phyloP scores from a whole-genome alignment of 2,888 invertebrate species.

The Mythimna pallens region DNA sequence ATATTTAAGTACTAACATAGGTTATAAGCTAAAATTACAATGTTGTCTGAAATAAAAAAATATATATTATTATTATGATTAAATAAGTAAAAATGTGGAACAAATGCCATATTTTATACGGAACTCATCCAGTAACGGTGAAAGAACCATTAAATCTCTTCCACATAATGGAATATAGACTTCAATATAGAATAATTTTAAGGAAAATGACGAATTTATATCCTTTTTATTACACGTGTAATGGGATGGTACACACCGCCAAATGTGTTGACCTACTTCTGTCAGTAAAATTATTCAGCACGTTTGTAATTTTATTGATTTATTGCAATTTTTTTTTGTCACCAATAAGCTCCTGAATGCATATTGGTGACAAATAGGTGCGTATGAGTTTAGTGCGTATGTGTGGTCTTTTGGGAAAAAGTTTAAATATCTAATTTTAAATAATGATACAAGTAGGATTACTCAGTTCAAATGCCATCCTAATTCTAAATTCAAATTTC shows the following conservation, averaged over 20 bases:
- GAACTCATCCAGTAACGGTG: background rate
- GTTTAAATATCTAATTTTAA: background rate
- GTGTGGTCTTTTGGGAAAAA: background rate
- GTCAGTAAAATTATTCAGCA: conserved; percentile 25
- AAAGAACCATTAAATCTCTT: conserved; percentile 3
- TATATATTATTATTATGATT: background rate
- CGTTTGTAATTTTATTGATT: conserved; percentile 8
- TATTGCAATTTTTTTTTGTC: conserved; percentile 14
- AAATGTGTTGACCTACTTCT: conserved; percentile 50
- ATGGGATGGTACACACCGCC: background rate
- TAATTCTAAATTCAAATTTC: conserved; percentile 11
- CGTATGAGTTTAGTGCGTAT: too few species aligned
- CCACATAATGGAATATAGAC: too few species aligned
- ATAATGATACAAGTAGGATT: background rate
- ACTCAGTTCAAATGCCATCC: conserved; percentile 9
- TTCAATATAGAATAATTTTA: conserved; percentile 26
- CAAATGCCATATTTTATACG: background rate
- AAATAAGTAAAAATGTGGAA: background rate
- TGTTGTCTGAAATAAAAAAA: too few species aligned
- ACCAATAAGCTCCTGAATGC: background rate
- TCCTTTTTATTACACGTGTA: conserved; percentile 15
- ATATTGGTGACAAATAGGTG: too few species aligned
- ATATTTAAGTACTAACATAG: too few species aligned
- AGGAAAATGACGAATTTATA: conserved; percentile 27
- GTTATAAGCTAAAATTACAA: too few species aligned